Evolutionary conservation across 2,888 invertebrate genomes (phyloP).

Genomic region (Cordilura impudica): DNA sequence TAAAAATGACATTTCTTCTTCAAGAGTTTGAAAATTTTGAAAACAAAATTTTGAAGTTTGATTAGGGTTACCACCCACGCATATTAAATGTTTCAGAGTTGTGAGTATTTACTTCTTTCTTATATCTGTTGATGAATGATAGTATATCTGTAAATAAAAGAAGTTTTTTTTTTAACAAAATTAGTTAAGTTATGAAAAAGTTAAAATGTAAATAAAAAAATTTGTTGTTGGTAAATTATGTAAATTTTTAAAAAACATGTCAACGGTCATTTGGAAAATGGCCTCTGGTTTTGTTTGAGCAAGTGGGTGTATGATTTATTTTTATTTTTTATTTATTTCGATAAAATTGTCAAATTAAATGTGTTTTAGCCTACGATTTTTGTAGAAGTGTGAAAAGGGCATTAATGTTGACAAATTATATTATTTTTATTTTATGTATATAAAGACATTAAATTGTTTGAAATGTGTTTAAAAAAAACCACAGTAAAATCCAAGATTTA

Average conservation of each 20-base stretch:
- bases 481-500: too few relatives aligned
- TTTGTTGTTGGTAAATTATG: background rate
- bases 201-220: background rate
- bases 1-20: conserved; percentile 31
- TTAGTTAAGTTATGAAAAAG: background rate
- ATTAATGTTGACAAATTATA: conserved; percentile 7
- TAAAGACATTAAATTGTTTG: background rate
- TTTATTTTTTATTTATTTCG: background rate
- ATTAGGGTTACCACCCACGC: conserved; percentile 6
- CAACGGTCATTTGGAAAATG: background rate
- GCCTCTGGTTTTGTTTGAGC: background rate
- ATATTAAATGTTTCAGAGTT: background rate
- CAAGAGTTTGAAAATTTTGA: background rate
- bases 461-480: background rate
- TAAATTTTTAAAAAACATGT: background rate
- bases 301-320: background rate
- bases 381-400: background rate
- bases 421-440: background rate
- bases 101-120: too few relatives aligned
- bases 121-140: background rate
- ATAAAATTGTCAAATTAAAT: conserved; percentile 5
- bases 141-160: background rate
- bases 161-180: background rate
- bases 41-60: background rate
- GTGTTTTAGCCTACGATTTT: conserved; percentile 4